A percentile compares a stretch with the other conserved stretches of the same genome.
These are phyloP conservation scores for Serilophus lunatus DNA, from an alignment of 2,113 vertebrate species.

Conservation along the genomic window DNA sequence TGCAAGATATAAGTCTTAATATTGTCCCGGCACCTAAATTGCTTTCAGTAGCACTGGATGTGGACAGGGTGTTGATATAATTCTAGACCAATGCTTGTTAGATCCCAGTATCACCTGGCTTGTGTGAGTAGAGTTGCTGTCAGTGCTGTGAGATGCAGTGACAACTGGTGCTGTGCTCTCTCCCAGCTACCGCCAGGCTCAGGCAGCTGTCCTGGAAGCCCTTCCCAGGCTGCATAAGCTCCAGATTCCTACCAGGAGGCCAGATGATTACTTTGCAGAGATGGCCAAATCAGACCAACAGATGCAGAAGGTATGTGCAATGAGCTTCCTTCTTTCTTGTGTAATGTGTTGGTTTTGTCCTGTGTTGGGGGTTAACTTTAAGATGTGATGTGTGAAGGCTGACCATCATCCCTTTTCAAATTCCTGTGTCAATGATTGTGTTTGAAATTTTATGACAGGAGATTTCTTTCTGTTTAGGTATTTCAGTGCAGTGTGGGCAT, in stretches of 20 bases:
- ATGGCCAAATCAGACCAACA: conserved; percentile 98
- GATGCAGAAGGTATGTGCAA: conserved; percentile 91
- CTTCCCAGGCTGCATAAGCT: conserved; percentile 82
- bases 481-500: not conserved
- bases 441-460: not conserved
- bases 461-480: not conserved
- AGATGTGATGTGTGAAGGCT: not conserved
- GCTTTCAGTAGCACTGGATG: not conserved
- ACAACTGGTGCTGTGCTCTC: not conserved
- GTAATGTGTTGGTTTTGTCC: not conserved
- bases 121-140: not conserved
- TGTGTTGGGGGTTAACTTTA: not conserved
- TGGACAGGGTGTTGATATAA: not conserved
- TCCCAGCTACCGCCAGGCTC: conserved; percentile 90
- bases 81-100: not conserved
- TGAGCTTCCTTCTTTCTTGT: not conserved
- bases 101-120: not conserved
- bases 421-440: not conserved
- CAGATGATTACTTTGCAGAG: conserved; percentile 96
- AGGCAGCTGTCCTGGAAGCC: conserved; percentile 85
- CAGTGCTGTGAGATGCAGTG: not conserved
- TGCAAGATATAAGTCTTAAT: not conserved
- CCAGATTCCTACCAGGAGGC: conserved; percentile 84
- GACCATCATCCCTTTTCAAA: not conserved
- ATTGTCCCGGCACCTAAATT: not conserved